Conservation (phyloP, 2,888 invertebrate species). For the Scaptomyza tumidula region DNA sequence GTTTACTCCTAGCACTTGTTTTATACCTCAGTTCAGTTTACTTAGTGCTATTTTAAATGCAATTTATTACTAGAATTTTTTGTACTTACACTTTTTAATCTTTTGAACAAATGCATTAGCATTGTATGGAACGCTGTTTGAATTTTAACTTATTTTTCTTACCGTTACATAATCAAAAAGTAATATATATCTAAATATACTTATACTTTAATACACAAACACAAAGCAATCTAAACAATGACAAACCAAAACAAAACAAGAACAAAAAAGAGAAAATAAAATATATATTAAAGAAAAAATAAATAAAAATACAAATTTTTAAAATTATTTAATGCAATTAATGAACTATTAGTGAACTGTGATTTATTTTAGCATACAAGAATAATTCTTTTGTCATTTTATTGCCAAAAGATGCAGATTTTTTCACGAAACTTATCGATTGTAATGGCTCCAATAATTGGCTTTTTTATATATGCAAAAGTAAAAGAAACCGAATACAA, state of each 20-base stretch:
- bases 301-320: conserved; percentile 36
- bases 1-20: not conserved
- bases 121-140: conserved; percentile 69
- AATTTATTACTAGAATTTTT: not conserved
- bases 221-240: conserved; percentile 59
- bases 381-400: conserved; percentile 85
- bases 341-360: conserved; percentile 73
- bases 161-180: conserved; percentile 83
- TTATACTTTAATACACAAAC: conserved; percentile 49
- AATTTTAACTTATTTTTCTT: conserved; percentile 44
- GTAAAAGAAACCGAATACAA: conserved; percentile 26
- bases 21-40: conserved; percentile 16
- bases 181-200: conserved; percentile 80
- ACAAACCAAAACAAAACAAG: conserved; percentile 60
- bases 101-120: conserved; percentile 42
- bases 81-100: conserved; percentile 28
- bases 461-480: conserved; percentile 76
- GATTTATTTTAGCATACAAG: conserved; percentile 79
- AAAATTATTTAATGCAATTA: conserved; percentile 55
- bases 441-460: conserved; percentile 85
- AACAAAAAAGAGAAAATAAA: conserved; percentile 36
- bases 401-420: conserved; percentile 85
- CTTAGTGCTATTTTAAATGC: conserved; percentile 34
- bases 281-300: conserved; percentile 23
- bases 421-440: conserved; percentile 86